Percentiles rank a stretch among this genome's conserved stretches.
Evolutionary conservation across 2,888 invertebrate species (phyloP).

Genomic region (Caenorhabditis sp.): DNA sequence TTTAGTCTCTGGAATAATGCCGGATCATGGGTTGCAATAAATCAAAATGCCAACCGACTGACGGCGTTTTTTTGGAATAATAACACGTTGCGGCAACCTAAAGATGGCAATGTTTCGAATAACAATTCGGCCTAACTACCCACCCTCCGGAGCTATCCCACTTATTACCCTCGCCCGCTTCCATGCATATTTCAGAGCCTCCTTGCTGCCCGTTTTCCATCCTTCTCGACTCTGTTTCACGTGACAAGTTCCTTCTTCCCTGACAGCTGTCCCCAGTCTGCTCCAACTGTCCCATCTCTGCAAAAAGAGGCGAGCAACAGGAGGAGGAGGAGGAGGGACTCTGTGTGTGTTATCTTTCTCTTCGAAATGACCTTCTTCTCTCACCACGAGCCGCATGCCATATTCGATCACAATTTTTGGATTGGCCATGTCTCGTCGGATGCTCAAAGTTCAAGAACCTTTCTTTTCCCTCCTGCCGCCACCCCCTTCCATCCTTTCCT

Average conservation of each 20-base stretch:
- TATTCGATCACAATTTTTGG: neutral
- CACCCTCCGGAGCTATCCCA: constrained; percentile 8
- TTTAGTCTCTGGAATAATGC: neutral
- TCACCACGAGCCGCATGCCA: neutral
- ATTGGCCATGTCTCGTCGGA: neutral
- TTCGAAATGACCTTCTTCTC: neutral
- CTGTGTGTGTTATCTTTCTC: neutral
- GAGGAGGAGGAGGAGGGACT: neutral
- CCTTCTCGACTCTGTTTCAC: constrained; percentile 28
- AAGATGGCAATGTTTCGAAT: constrained; percentile 9
- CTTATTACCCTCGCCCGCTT: constrained; percentile 26
- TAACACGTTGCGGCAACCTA: neutral
- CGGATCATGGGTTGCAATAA: constrained; percentile 9
- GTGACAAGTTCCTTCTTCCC: constrained; percentile 40
- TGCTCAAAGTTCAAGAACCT: constrained; percentile 54
- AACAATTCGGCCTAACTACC: neutral
- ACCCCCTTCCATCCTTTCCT: constrained; percentile 10
- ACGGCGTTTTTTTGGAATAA: constrained; percentile 4
- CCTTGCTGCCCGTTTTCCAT: constrained; percentile 21
- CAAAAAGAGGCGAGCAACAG: constrained; percentile 19
- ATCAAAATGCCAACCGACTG: constrained; percentile 2
- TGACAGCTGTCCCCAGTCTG: constrained; percentile 22
- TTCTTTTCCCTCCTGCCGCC: constrained; percentile 10
- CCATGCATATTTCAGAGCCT: constrained; percentile 42
- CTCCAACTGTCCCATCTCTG: constrained; percentile 14